Base-by-base conservation (phyloP, 2,888 invertebrate species). In the Cosmia pyralina region DNA sequence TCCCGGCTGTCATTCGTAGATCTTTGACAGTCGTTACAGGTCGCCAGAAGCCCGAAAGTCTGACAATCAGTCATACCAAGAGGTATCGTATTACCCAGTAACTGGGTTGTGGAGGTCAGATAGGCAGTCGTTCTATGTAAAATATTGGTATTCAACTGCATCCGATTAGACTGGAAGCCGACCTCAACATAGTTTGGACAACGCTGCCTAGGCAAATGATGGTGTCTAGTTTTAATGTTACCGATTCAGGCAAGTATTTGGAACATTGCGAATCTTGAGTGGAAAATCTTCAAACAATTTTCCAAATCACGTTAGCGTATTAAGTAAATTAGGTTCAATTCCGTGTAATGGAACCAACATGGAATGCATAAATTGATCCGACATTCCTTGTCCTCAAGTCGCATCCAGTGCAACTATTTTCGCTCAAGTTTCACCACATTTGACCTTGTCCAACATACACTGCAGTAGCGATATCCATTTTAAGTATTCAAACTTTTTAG, bases 391-490 rank as follows among this genome's bases (percentile, higher is more conserved):
- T 77, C 55, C 6, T 62, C 59, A 68, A 83, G 88, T 81, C 86
- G 69, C 89, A 89, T 92, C 89, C 84, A 90, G 82, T 72, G 69
- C 62, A 72, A 70, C 74, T 69, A 70, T 85, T 87, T 88, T 83
- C 79, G 76, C 79, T 67, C 19, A 79, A 77, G 84, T 92, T 91
- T 90, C 90, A 82, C 84, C 87, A 90, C 87, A 68, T 68, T 58
- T 88, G 89, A 92, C 94, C 94, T 94, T 93, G 93, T 89, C 88
- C 91, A 89, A 91, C 84, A 87, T 90, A 89, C 83, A 81, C 73
- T 67, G 79, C 80, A 79, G 80, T 79, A 81, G 76, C 84, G 83
- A 85, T 88, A 91, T 85, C 89, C 87, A 87, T 85, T 89, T 85
- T 82, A 82, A 84, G 86, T 88, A 84, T 88, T 89, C 87, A 87